Conservation (phyloP, 2,888 invertebrate species). For the Cataglyphis cursor region DNA sequence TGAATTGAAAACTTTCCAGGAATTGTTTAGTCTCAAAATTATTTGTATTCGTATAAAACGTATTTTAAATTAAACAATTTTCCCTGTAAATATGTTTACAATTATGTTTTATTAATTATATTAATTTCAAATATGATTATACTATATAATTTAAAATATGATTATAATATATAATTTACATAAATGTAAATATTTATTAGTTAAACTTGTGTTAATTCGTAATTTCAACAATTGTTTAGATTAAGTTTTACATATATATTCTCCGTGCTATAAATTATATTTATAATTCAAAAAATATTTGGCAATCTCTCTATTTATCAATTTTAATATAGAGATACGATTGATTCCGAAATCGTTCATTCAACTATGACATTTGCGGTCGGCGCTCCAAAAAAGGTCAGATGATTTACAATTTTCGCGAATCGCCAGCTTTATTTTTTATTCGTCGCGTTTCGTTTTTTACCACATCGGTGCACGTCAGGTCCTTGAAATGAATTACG, state of each 20-base stretch:
- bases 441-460: constrained; percentile 24
- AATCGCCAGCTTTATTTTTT: constrained; percentile 26
- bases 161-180: no score
- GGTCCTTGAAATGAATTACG: constrained; percentile 48
- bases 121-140: no score
- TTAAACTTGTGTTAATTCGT: neutral
- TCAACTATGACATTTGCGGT: constrained; percentile 72
- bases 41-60: neutral
- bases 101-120: no score
- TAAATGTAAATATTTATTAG: neutral
- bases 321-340: neutral
- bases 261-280: neutral
- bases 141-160: no score
- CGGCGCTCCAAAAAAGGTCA: constrained; percentile 30
- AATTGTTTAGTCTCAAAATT: neutral
- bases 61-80: neutral
- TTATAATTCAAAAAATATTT: neutral
- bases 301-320: neutral
- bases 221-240: neutral
- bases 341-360: constrained; percentile 6
- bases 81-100: no score
- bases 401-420: constrained; percentile 50
- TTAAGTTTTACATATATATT: neutral
- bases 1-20: neutral
- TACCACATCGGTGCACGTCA: neutral